Conservation (phyloP, 2,797 vertebrate genomes). For the Balearica regulorum region DNA sequence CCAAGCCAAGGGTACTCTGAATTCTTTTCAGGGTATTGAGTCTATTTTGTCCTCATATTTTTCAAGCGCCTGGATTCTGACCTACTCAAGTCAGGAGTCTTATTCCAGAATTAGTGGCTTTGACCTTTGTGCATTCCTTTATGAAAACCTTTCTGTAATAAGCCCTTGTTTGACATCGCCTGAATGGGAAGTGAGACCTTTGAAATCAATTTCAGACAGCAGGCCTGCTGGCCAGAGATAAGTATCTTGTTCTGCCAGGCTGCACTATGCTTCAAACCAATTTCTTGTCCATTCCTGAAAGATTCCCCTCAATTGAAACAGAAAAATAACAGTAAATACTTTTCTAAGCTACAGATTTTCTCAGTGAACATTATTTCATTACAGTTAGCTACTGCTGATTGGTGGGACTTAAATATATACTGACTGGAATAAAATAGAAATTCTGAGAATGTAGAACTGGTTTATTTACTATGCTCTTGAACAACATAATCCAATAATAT, state of each 20-base stretch:
- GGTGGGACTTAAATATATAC: background rate
- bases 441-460: background rate
- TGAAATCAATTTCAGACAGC: conserved; percentile 3
- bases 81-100: background rate
- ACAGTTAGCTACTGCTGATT: background rate
- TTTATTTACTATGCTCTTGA: background rate
- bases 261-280: background rate
- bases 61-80: background rate
- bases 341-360: background rate
- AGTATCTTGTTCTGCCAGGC: background rate
- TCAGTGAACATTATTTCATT: background rate
- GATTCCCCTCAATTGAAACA: background rate
- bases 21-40: background rate
- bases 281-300: conserved; percentile 16
- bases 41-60: background rate
- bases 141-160: background rate
- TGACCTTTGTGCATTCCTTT: background rate
- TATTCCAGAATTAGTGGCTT: background rate
- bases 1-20: background rate
- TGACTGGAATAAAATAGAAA: background rate
- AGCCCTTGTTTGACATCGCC: background rate
- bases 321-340: background rate
- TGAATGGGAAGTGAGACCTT: background rate
- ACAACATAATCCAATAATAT: background rate
- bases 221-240: background rate